Evolutionary conservation across 2,888 invertebrate species (phyloP), one percentile per base, ranked within the genome.

Genomic region (Stenotaenia linearis): DNA sequence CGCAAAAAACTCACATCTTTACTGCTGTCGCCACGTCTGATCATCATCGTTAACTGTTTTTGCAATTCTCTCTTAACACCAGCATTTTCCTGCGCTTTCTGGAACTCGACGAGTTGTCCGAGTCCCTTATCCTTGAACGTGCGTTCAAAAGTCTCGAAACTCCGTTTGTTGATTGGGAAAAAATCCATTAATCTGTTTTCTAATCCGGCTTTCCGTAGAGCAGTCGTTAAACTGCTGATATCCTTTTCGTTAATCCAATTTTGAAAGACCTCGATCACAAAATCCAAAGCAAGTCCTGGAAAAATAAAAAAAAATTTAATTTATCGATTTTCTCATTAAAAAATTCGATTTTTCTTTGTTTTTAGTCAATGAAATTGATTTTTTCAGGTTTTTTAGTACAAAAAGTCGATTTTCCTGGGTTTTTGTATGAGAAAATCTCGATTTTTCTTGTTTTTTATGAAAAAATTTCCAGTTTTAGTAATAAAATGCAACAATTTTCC

Each of bases 201-300:
- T 82, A 96, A 91, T 85, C 94, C 94, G 83, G 95, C 94, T 86
- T 91, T 92, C 87, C 95, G 95, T 84, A 96, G 90, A 83, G 94
- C 92, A 82, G 94, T 93, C 88, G 94, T 92, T 83, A 96, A 90
- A 84, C 93, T 92, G 82, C 91, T 88, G 84, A 93, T 90, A 83
- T 97, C 97, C 85, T 94, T 94, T 87, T 97, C 96, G 85, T 91
- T 90, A 86, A 96, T 94, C 91, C 96, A 94, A 83, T 93, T 94
- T 83, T 92, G 90, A 88, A 96, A 96, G 86, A 97, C 92, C 87
- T 95, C 93, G 84, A 97, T 91, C 85, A 97, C 91, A 88, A 98
- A 98, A 84, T 97, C 96, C 85, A 97, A 90, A 81, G 97, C 96
- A 86, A 97, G 90, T 86, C 96, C 95, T 90, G 95, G 94, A 87